Evolutionary conservation across 2,113 vertebrate genomes (phyloP), one percentile per base, ranked within the genome.

Genomic region (Mixornis gularis): DNA sequence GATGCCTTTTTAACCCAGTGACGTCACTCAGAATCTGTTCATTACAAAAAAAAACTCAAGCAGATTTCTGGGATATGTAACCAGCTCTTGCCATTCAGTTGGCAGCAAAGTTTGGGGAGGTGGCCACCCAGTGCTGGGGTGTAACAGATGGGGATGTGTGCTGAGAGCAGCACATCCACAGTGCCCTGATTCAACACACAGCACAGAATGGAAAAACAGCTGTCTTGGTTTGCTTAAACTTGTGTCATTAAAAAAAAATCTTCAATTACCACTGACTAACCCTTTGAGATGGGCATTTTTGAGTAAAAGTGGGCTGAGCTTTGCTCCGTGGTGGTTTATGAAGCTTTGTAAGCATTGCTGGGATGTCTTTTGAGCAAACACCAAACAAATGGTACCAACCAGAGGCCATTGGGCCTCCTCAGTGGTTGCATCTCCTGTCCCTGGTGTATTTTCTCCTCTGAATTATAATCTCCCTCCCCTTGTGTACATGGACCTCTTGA

Each of bases 151-250:
- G 51, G 76, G 36, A 59, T 17, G 65, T 0, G 1, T 60, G 18
- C 56, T 48, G 71, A 71, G 38, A 87, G 7, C 63, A 68, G 69
- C 59, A 51, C 30, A 80, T 30, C 43, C 44, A 24, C 72, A n/a
- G 7, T 6, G 58, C 43, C 13, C 52, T 10, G 27, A 41, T 74
- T 36, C 66, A 44, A 8, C 2, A 3, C 18, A 14, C 0, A 0
- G 10, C 2, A n/a, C 25, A 5, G 27, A 64, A 44, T 0, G 0
- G 30, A 21, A 36, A 85, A 88, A 58, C 30, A 17, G 3, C 46
- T 52, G 13, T 12, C 43, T 79, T 46, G 36, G 6, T 64, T 65
- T 81, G 18, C 6, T 52, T 17, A 24, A 81, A 43, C 17, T 18
- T 27, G 7, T 65, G 21, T 27, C 2, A 52, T 36, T 78, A 19